Percentiles rank a stretch among this genome's conserved stretches.
These are phyloP conservation scores for Lethocerus indicus DNA, from an alignment of 1,140 invertebrate species.

Conservation along the genomic window DNA sequence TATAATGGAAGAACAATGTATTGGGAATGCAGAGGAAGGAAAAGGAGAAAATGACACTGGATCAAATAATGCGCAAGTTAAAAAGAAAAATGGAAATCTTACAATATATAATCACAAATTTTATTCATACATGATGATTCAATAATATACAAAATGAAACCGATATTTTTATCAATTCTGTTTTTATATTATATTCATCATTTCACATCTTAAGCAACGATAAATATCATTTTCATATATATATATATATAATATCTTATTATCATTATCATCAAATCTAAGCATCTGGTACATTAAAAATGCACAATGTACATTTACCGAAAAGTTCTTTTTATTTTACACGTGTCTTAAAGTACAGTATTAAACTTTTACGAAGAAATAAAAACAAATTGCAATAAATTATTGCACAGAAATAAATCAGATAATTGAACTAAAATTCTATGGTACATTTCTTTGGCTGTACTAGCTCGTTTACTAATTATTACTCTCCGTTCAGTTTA, in stretches of 20 bases:
- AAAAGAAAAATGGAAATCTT: too few relatives aligned
- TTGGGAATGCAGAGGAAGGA: too few relatives aligned
- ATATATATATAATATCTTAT: not conserved
- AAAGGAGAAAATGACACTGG: too few relatives aligned
- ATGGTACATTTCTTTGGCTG: slow-evolving; percentile 12
- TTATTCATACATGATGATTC: too few relatives aligned
- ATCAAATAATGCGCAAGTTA: too few relatives aligned
- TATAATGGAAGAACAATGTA: too few relatives aligned
- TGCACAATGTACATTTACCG: not conserved
- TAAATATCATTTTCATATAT: slow-evolving; percentile 5
- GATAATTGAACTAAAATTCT: slow-evolving; percentile 13
- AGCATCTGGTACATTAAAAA: slow-evolving; percentile 1
- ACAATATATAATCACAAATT: too few relatives aligned
- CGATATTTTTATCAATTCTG: not conserved
- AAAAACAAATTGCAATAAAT: slow-evolving; percentile 9
- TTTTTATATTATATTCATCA: slow-evolving; percentile 6
- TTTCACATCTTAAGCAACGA: slow-evolving; percentile 8
- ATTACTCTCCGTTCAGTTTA: too few relatives aligned
- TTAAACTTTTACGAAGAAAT: slow-evolving; percentile 1
- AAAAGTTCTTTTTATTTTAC: not conserved
- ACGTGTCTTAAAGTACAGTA: not conserved
- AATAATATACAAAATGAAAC: slow-evolving; percentile 2
- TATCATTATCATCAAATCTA: slow-evolving; percentile 1
- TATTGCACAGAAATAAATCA: slow-evolving; percentile 13
- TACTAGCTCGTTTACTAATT: slow-evolving; percentile 6